Base-by-base conservation (phyloP, 35 echinoderm and acorn worm species). In the Hemicentrotus pulcherrimus region DNA sequence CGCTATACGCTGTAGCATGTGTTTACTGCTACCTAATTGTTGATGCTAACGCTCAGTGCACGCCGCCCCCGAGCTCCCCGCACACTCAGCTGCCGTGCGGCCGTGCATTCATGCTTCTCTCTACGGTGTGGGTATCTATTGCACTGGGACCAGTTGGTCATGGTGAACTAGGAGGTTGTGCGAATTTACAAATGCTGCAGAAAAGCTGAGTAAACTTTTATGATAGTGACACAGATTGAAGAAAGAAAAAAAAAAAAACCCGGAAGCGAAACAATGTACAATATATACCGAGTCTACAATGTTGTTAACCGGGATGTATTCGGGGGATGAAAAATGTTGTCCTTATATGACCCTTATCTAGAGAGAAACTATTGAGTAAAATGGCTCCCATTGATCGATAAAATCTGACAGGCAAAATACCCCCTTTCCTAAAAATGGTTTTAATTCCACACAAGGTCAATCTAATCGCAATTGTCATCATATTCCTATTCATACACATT, bases 191-290 rank as follows among this genome's bases (percentile, higher is more conserved):
- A 58, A 50, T 58, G 91, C 22, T 31, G 91, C 12, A 93, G 91
- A 58, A 93, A 93, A 31, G 91, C 91, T 93, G 91, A n/a, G 91
- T 93, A 93, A 93, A 93, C 48, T 47, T 58, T 12, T 5, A 58
- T 24, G 91, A 50, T 48, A 93, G 47, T 93, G 91, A 93, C 58
- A 93, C 48, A 31, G 91, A 93, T 13, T 13, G 91, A 10, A 28
- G 19, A 24, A n/a, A n/a, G 48, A 50, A n/a, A n/a, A n/a, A n/a
- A n/a, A 41, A 41, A 41, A 41, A 41, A 41, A 1, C 35, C 35
- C 50, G 50, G 50, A 55, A 55, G 50, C 50, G 50, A 55, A 55
- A 55, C 50, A 14, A 55, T 55, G 50, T 14, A 41, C 35, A 41
- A 41, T 41, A 55, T 55, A 11, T 15, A 55, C 50, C 50, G 50